These are phyloP conservation scores for Phlogophora meticulosa DNA, from an alignment of 2,888 invertebrate genomes.

Conservation along the genomic window DNA sequence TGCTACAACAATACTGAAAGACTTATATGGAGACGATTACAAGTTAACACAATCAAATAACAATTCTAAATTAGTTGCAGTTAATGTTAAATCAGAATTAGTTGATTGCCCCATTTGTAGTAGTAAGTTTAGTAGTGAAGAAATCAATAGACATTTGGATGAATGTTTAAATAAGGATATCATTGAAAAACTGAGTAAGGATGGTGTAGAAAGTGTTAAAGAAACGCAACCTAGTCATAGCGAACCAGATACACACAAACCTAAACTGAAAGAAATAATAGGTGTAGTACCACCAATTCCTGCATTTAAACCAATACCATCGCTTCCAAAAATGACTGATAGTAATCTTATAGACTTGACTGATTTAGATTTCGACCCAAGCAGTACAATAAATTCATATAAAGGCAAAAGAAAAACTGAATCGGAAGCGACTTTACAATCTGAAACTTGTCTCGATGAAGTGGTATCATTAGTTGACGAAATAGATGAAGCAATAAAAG, in stretches of 20 bases:
- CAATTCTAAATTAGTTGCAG: constrained; percentile 73
- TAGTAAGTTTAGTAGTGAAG: constrained; percentile 71
- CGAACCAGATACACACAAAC: constrained; percentile 11
- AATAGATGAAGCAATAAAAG: constrained; percentile 6
- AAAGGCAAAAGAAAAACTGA: constrained; percentile 47
- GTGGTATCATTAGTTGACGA: background rate
- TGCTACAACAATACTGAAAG: constrained; percentile 80
- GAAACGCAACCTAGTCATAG: constrained; percentile 19
- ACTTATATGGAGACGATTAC: constrained; percentile 85
- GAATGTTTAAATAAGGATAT: constrained; percentile 86
- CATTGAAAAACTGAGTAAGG: constrained; percentile 74
- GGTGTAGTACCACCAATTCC: background rate
- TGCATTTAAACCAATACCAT: constrained; percentile 20
- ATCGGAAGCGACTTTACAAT: constrained; percentile 32
- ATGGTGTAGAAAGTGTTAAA: constrained; percentile 23
- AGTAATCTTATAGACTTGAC: constrained; percentile 48
- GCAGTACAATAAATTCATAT: constrained; percentile 13
- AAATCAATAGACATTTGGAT: constrained; percentile 87
- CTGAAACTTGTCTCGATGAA: constrained; percentile 4
- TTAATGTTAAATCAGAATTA: constrained; percentile 62
- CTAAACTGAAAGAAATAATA: constrained; percentile 18
- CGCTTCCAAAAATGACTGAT: constrained; percentile 5
- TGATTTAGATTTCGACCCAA: constrained; percentile 17
- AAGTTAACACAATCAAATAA: constrained; percentile 71
- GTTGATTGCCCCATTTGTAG: constrained; percentile 90